Base-by-base conservation (phyloP, 2,113 vertebrate genomes). In the Canis aureus region DNA sequence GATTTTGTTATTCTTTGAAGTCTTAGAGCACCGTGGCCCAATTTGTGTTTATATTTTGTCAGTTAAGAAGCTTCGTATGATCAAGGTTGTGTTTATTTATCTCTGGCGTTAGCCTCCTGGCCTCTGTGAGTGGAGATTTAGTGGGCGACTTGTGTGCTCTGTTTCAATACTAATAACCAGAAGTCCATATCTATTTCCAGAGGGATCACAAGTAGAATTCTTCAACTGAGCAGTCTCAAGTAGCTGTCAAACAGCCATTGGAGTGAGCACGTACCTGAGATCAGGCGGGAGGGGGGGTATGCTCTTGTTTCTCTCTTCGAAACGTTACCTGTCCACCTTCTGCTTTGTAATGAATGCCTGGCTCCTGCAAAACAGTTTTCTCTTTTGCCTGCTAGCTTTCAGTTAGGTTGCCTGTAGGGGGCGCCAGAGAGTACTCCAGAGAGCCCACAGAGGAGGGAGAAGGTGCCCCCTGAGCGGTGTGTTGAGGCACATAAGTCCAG, bases 41-140 rank as follows among this genome's bases (percentile, higher is more conserved):
- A 51, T 92, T 94, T 79, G 9, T 92, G 97, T 89, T 97, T 25
- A 66, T n/a, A 66, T 93, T 97, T 97, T 95, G 84, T 79, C 91
- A 80, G 64, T 53, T 94, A 94, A 64, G 74, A 84, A 43, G 9
- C 71, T 91, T 92, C 38, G 83, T 95, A 71, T 76, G 60, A 74
- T 55, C 27, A 95, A 4, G 0, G 2, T 69, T 43, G 86, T 82
- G 20, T 35, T 96, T 88, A 96, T 93, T 95, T 94, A 95, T 95
- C 64, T 94, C 27, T 82, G 59, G 62, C 2, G 3, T n/a, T 0
- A 62, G 95, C 83, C 55, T 20, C 85, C n/a, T 78, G 94, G 59
- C 11, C 69, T 94, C 94, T 92, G 53, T 78, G 55, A 78, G 96
- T 96, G 83, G 74, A 92, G 74, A 97, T 96, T 96, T 90, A 95